Evolutionary conservation across 2,113 vertebrate species (phyloP).

Genomic region (Telmatochromis sp.): DNA sequence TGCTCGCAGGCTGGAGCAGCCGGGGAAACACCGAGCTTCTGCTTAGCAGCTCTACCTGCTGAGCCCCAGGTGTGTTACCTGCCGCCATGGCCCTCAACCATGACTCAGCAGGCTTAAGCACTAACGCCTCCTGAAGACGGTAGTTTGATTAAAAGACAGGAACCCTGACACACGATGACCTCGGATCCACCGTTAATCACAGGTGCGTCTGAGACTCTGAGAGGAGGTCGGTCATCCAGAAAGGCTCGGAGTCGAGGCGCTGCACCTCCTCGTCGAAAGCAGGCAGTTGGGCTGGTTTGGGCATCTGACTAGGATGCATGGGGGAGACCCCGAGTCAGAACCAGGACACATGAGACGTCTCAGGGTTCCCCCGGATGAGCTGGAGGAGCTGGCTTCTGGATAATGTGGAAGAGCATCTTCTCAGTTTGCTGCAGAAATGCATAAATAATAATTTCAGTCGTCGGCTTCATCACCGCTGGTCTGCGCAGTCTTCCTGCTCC

Average conservation of each 20-base stretch:
- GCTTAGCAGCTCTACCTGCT: background rate
- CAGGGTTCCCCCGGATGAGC: background rate
- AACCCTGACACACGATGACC: background rate
- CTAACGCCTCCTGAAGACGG: no score
- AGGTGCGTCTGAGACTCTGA: background rate
- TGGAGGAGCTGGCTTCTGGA: background rate
- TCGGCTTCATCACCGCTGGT: background rate
- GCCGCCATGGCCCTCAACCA: accelerated
- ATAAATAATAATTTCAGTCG: background rate
- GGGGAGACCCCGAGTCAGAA: no score
- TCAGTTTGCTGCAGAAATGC: background rate
- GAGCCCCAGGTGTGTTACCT: background rate
- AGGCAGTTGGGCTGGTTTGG: background rate
- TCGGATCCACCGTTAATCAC: background rate
- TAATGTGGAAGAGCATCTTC: background rate
- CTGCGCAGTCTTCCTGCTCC: background rate
- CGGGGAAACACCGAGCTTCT: background rate
- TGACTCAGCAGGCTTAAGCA: accelerated
- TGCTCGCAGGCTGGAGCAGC: background rate
- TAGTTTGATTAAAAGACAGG: background rate
- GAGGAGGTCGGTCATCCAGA: background rate
- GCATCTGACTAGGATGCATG: background rate
- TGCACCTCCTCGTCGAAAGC: background rate
- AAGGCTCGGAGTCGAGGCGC: background rate
- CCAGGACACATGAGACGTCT: no score